Base-by-base conservation (phyloP, 2,888 invertebrate species). In the Steinernema hermaphroditum region DNA sequence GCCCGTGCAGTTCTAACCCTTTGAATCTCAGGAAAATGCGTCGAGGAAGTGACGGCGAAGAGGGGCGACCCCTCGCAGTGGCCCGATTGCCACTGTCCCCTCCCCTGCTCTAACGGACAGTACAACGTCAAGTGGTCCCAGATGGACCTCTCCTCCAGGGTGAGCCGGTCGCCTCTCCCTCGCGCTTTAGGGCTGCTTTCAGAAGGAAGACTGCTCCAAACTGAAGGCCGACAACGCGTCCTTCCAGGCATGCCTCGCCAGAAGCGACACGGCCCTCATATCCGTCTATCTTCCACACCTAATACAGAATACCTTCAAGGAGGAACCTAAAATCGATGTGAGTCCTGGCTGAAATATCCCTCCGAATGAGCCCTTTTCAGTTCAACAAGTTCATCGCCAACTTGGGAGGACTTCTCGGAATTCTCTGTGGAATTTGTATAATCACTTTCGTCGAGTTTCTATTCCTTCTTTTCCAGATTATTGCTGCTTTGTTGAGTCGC, bases 361-460 rank as follows among this genome's bases (percentile, higher is more conserved):
- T 16, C 12, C 22, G 0, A 34, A n/a, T 29, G 1, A 1, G 27
- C 6, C 2, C 19, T 4, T 79, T 79, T 32, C 75, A 78, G 78
- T 77, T 79, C 72, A 79, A 78, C 70, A 74, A 74, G 43, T 78
- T 78, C 62, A 69, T 78, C 0, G 74, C 77, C 0, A 73, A 74
- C 24, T 74, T 80, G 0, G 80, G 80, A 9, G 80, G 78, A 0
- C 79, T 79, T 27, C 72, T 80, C 6, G 79, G 79, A 16, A 76
- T 78, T 6, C 73, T 80, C 19, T 78, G 78, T 77, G 80, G 80
- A 9, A 74, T 80, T 24, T 76, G 74, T 34, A 24, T 76, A 12
- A 77, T 77, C 9, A 37, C 37, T 37, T 37, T 37, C 12, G 12
- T 37, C 37, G 37, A 37, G 37, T 37, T 37, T 12, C 6, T 4